These are phyloP conservation scores for Macrotrachela quadricornifera DNA, from an alignment of 1,140 invertebrate species.

Conservation along the genomic window DNA sequence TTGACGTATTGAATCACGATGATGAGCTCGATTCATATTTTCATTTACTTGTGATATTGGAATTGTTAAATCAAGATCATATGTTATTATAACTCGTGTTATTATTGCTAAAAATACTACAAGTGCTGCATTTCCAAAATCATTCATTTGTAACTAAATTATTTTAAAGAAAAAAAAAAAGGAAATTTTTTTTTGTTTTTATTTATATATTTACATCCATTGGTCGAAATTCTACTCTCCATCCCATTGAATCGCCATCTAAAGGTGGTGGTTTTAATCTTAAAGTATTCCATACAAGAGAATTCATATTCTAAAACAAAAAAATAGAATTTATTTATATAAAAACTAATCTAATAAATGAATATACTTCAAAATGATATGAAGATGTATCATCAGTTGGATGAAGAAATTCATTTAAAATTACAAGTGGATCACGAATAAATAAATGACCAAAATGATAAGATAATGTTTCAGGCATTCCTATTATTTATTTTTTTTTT, in stretches of 20 bases:
- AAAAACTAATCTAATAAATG: conserved; percentile 71
- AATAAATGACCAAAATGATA: conserved; percentile 93
- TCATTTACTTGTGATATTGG: conserved; percentile 96
- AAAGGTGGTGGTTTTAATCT: conserved; percentile 84
- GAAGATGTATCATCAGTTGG: conserved; percentile 2
- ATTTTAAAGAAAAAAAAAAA: too few relatives aligned
- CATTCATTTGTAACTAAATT: conserved; percentile 43
- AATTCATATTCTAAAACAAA: conserved; percentile 70
- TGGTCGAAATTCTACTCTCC: conserved; percentile 96
- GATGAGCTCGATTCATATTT: conserved; percentile 85
- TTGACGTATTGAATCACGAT: conserved; percentile 54
- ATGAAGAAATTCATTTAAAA: conserved; percentile 65
- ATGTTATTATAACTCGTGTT: conserved; percentile 85
- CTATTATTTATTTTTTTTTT: too few relatives aligned
- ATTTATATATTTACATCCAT: conserved; percentile 50
- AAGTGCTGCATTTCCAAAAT: conserved; percentile 97
- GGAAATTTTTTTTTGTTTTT: too few relatives aligned
- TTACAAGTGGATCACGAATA: conserved; percentile 76
- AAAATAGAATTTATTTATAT: conserved; percentile 83
- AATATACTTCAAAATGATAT: conserved; percentile 35
- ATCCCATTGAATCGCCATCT: conserved; percentile 58
- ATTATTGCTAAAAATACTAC: conserved; percentile 91
- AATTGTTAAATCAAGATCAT: conserved; percentile 80
- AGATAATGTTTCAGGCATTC: conserved; percentile 62
- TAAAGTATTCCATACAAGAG: conserved; percentile 99